Base-by-base conservation (phyloP, 2,888 invertebrate genomes). In the Sclerodermus sp. region DNA sequence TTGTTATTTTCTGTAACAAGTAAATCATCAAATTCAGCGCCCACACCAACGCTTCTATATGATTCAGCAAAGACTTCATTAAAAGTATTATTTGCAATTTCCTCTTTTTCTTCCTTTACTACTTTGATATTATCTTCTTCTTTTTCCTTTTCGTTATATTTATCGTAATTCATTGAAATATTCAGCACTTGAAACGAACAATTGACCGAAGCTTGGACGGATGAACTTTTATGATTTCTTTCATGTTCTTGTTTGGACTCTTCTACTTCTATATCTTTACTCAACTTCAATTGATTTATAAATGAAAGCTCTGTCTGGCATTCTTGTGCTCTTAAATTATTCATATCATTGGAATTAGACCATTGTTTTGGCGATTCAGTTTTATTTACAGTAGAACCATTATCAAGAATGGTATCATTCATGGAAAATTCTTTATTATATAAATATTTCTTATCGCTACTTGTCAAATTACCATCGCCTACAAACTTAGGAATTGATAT, bases 41-140 rank as follows among this genome's bases (percentile, higher is more conserved):
- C 75, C 8, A 76, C 76, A 5, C 76, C 76, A 12, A 76, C 76
- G 42, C 76, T 76, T 45, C 76, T 66, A 44, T 64, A 70, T 51
- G 69, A 67, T 48, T 68, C 72, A 12, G 66, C 67, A 23, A 23
- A 3, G 23, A 5, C 23, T 5, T 23, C 8, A 23, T 23, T 8
- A 8, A 8, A 3, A 23, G 3, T 23, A 23, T 23, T 8, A 3
- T 23, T 23, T 30, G 49, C 32, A 13, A n/a, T 13, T 4, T 4
- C 13, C 3, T 6, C 16, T 41, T 6, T 54, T 31, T 29, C 49
- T 39, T 15, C 36, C 49, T 4, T 13, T n/a, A 34, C 10, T 12
- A 34, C 3, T 8, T 4, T 34, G 34, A 44, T 46, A 16, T 13
- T 8, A 37, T 2, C 32, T 30, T 53, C 51, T 12, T 36, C 18